Base-by-base conservation (phyloP, 2,797 vertebrate genomes). In the Platalea minor region DNA sequence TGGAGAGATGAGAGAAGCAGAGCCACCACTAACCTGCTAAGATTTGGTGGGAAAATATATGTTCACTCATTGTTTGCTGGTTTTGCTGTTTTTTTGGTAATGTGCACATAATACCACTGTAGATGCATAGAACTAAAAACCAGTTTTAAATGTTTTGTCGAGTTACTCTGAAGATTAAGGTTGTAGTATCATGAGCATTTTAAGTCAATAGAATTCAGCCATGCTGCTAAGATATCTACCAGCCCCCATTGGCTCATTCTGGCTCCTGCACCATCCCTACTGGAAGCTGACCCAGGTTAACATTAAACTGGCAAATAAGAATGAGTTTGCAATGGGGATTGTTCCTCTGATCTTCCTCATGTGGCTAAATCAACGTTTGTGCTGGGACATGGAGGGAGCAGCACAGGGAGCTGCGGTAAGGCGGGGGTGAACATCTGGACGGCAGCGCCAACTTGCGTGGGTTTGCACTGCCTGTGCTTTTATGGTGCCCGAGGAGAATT, bases 161-260 rank as follows among this genome's bases (percentile, higher is more conserved):
- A 46, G 21, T 31, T 10, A 48, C 39, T 82, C 29, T 54, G 46
- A 85, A 59, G 31, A 46, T 21, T 31, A 25, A 79, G 29, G 18
- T 39, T 83, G 18, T 41, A 48, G 13, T 25, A n/a, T 26, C 5
- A 10, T 7, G 11, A 63, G 3, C 21, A 39, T 63, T 79, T 83
- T 33, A 78, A 76, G 31, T 60, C 45, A 57, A 31, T 45, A 2
- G 17, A 91, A 43, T 26, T 73, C 46, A 69, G 37, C 23, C 46
- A 25, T 17, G 21, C 28, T 95, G 29, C 46, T 85, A 56, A 46
- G 18, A 54, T 56, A 37, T 39, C 65, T 65, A 50, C 5, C 7
- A 77, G 56, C 7, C n/a, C 29, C 5, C 24, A 1, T 3, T 1
- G 0, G 8, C 39, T 85, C 1, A 4, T 59, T 92, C 54, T 50